Percentiles rank a stretch among this genome's conserved stretches.
phyloP scores from a whole-genome alignment of 2,888 invertebrate species.

The Pterobdella sp. region DNA sequence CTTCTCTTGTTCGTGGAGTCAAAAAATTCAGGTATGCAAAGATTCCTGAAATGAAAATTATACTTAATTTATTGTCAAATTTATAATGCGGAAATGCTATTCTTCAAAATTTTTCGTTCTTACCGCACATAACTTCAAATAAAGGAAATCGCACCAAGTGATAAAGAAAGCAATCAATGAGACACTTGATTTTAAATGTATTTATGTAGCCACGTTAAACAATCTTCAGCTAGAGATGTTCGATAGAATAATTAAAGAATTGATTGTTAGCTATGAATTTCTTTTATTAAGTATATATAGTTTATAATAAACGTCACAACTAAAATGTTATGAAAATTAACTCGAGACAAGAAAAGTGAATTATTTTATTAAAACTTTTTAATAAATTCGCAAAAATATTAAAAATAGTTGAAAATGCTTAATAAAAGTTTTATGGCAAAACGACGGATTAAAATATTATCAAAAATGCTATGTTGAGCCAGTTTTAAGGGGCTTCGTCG shows the following conservation, averaged over 20 bases:
- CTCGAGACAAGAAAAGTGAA: not conserved
- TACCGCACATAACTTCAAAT: not conserved
- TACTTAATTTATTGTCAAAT: not conserved
- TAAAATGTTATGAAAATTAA: not conserved
- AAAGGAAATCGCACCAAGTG: not conserved
- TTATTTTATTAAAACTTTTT: not conserved
- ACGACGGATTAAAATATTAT: not conserved
- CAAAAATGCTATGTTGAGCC: not conserved
- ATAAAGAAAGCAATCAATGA: not conserved
- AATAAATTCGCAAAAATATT: not conserved
- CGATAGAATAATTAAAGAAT: not conserved
- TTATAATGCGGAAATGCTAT: not conserved
- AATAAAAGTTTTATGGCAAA: not conserved
- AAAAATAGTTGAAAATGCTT: not conserved
- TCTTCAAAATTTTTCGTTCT: not conserved
- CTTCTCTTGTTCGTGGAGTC: constrained; percentile 84
- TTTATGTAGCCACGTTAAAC: not conserved
- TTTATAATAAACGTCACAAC: not conserved
- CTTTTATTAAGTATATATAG: not conserved
- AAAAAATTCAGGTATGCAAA: constrained; percentile 98
- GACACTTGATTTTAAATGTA: constrained; percentile 7
- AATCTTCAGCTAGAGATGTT: not conserved
- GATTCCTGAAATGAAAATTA: constrained; percentile 66
- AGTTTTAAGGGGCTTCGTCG: constrained; percentile 1
- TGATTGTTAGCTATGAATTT: not conserved